Conservation (phyloP, 1,140 invertebrate genomes). For the Lasioglossum albipes region DNA sequence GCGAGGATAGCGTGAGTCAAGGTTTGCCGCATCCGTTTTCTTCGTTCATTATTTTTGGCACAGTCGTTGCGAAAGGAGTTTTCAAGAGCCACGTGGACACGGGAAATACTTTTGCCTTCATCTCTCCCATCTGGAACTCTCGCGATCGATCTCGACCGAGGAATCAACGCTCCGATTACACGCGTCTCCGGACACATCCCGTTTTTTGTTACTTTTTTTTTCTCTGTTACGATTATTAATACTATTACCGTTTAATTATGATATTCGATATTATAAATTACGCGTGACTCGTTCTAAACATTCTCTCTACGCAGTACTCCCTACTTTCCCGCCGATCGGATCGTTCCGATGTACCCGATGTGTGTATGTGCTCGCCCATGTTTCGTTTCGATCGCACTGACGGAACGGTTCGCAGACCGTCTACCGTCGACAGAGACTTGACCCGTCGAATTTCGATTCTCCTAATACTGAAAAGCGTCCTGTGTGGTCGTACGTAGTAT, state of each 20-base stretch:
- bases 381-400: no score
- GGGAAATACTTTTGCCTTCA: not conserved
- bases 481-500: not conserved
- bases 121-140: not conserved
- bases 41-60: slow-evolving; percentile 42
- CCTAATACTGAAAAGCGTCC: slow-evolving; percentile 5
- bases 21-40: not conserved
- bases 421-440: not conserved
- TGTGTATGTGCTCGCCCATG: no score
- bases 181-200: slow-evolving; percentile 2
- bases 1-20: not conserved
- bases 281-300: slow-evolving; percentile 58
- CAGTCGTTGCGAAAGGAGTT: slow-evolving; percentile 35
- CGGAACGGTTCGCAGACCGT: not conserved
- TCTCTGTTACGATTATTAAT: slow-evolving; percentile 49
- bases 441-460: slow-evolving; percentile 5
- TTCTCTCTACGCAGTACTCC: slow-evolving; percentile 58
- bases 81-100: not conserved
- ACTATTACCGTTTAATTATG: slow-evolving; percentile 54
- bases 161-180: not conserved
- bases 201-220: not conserved
- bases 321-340: slow-evolving; percentile 46
- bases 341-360: not conserved
- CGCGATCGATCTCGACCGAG: not conserved
- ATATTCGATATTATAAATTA: slow-evolving; percentile 63